Evolutionary conservation across 1,140 invertebrate genomes (phyloP).

Genomic region (Papilio polytes): DNA sequence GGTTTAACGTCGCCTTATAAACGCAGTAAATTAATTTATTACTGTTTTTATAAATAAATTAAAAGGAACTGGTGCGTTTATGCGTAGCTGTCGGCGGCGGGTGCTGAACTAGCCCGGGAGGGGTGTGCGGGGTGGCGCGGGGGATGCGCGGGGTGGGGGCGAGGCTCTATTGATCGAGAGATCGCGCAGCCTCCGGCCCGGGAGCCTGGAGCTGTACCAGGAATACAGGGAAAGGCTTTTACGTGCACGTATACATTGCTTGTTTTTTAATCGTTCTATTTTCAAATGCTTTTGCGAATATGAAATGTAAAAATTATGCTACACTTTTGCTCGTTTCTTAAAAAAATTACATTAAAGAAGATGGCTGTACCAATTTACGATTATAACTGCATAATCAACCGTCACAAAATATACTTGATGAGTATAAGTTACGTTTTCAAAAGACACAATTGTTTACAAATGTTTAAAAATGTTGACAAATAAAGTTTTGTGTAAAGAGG

Average conservation of each 20-base stretch:
- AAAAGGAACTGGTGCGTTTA: conserved; percentile 55
- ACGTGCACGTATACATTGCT: conserved; percentile 45
- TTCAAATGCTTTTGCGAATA: background rate
- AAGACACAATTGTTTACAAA: too few species aligned
- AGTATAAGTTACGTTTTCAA: too few species aligned
- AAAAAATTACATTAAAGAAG: too few species aligned
- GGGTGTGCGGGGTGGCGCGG: conserved; percentile 44
- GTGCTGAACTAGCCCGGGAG: conserved; percentile 64
- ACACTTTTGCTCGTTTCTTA: too few species aligned
- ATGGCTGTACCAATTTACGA: too few species aligned
- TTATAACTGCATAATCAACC: too few species aligned
- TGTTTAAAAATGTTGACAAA: too few species aligned
- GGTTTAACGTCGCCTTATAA: conserved; percentile 48
- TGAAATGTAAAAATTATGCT: too few species aligned
- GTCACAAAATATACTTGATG: too few species aligned
- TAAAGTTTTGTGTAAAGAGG: background rate
- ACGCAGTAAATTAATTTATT: conserved; percentile 53
- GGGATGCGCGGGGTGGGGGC: conserved; percentile 27
- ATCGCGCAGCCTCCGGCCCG: conserved; percentile 3
- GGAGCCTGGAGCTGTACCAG: conserved; percentile 17
- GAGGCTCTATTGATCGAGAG: conserved; percentile 61
- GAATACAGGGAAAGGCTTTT: conserved; percentile 26
- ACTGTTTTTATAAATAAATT: conserved; percentile 54
- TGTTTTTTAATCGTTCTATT: background rate
- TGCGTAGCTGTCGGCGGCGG: conserved; percentile 49